Conservation (phyloP, 2,888 invertebrate genomes). For the Tetranychus piercei region DNA sequence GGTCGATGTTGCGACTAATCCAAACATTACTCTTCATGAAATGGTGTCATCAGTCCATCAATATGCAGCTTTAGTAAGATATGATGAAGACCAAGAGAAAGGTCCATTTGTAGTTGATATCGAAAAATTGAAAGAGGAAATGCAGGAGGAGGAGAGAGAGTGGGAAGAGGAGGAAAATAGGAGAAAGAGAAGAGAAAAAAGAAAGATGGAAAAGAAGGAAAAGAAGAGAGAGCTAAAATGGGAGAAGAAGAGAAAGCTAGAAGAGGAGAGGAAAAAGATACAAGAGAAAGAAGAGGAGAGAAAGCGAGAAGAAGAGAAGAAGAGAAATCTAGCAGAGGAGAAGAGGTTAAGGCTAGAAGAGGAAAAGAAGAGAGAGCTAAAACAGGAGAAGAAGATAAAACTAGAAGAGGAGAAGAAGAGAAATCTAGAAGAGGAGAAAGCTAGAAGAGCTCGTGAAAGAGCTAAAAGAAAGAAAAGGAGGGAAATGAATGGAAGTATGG, state of each 20-base stretch:
- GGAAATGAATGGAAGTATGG: too few species aligned
- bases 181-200: not conserved
- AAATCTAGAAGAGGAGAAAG: not conserved
- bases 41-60: too few species aligned
- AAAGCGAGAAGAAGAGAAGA: not conserved
- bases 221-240: slow-evolving; percentile 3
- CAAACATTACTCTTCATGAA: too few species aligned
- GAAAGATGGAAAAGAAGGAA: not conserved
- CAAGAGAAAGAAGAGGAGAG: not conserved
- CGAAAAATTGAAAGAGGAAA: too few species aligned
- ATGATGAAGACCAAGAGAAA: too few species aligned
- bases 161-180: slow-evolving; percentile 1
- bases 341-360: not conserved
- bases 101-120: too few species aligned
- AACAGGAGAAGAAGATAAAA: not conserved
- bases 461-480: not conserved
- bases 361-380: not conserved
- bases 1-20: too few species aligned
- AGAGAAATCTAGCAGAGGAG: not conserved
- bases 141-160: not conserved
- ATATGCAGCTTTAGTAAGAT: too few species aligned
- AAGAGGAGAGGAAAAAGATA: not conserved
- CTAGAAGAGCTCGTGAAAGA: not conserved
- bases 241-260: slow-evolving; percentile 7
- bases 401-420: not conserved